phyloP scores from a whole-genome alignment of 2,113 vertebrate genomes.

The Paradoxurus hermaphroditus region DNA sequence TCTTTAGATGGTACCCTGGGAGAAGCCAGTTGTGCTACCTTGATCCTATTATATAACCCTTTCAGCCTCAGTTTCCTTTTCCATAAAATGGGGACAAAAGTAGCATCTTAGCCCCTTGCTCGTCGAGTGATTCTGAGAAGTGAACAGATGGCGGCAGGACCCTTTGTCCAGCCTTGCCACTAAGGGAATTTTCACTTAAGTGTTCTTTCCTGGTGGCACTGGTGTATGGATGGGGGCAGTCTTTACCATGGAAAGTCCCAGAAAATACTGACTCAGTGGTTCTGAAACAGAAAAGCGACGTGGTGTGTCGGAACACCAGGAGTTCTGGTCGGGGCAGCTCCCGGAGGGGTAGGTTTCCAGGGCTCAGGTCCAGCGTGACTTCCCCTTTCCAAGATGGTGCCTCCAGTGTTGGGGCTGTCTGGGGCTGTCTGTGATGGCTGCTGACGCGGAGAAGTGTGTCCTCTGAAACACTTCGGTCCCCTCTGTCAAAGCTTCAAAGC shows the following conservation, averaged over 20 bases:
- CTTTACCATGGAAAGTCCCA: background rate
- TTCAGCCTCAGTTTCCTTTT: background rate
- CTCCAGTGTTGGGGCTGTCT: background rate
- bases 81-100: background rate
- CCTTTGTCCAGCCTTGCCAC: background rate
- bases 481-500: background rate
- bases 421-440: background rate
- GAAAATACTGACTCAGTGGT: background rate
- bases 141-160: background rate
- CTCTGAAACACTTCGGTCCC: too few relatives aligned
- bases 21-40: background rate
- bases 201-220: background rate
- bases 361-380: accelerated
- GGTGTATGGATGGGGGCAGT: accelerated
- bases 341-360: background rate
- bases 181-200: background rate
- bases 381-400: accelerated
- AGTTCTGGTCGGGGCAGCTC: background rate
- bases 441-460: accelerated
- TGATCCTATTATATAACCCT: accelerated
- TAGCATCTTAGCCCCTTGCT: too few relatives aligned
- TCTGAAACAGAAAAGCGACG: background rate
- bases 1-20: accelerated
- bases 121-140: background rate
- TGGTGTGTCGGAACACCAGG: background rate